Evolutionary conservation across 2,113 vertebrate genomes (phyloP).

Genomic region (Corythaixoides concolor): DNA sequence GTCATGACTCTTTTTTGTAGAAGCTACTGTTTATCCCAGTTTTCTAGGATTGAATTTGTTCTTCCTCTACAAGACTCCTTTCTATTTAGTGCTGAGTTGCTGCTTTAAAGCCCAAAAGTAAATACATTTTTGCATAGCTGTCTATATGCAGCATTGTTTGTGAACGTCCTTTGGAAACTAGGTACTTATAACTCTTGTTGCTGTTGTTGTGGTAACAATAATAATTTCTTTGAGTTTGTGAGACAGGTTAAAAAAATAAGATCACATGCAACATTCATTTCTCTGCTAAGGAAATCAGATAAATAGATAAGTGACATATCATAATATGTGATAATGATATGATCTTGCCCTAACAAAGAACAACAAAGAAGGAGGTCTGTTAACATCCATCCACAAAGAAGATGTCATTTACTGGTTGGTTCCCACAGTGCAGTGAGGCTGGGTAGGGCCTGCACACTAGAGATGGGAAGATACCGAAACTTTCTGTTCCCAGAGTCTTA

Average conservation of each 20-base stretch:
- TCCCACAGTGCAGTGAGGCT: background rate
- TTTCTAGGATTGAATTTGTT: background rate
- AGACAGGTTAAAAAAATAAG: background rate
- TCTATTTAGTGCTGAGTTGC: background rate
- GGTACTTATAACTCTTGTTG: rapidly evolving
- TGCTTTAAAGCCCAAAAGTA: background rate
- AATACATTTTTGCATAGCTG: background rate
- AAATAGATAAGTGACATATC: background rate
- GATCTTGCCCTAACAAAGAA: background rate
- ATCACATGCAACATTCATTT: background rate
- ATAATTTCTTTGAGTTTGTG: background rate
- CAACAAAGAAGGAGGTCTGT: background rate
- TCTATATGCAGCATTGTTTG: background rate
- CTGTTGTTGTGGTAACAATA: no score
- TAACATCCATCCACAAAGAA: background rate
- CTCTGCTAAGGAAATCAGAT: background rate
- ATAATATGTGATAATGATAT: background rate
- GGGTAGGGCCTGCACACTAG: background rate
- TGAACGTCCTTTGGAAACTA: background rate
- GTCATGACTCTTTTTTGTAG: background rate
- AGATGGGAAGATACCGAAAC: background rate
- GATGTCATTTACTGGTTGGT: background rate
- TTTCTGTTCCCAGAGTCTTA: background rate
- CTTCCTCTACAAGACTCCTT: background rate
- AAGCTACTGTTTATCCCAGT: background rate